phyloP scores from a whole-genome alignment of 2,113 vertebrate species.

The Phalacrocorax pelagicus region DNA sequence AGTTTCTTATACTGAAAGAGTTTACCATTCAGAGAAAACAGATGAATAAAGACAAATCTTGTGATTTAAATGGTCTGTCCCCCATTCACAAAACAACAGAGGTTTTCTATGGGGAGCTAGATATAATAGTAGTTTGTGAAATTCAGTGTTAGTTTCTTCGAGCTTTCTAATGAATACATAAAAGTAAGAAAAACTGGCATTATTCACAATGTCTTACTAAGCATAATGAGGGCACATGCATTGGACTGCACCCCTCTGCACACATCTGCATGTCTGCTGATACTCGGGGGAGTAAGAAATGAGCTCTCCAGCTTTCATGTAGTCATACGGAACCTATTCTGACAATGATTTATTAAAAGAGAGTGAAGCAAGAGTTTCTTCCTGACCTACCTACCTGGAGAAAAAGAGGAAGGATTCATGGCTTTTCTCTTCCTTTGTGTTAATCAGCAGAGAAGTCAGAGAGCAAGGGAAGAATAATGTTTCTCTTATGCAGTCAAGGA shows the following conservation, averaged over 20 bases:
- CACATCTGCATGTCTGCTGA: slow-evolving; percentile 46
- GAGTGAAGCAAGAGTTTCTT: slow-evolving; percentile 14
- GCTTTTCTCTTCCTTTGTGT: background rate
- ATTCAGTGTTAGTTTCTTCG: background rate
- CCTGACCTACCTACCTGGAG: slow-evolving; percentile 41
- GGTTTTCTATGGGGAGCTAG: background rate
- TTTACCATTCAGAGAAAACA: background rate
- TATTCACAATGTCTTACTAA: background rate
- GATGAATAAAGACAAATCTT: background rate
- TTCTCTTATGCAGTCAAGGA: background rate
- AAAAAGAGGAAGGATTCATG: background rate
- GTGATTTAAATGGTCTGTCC: background rate
- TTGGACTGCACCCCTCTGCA: background rate
- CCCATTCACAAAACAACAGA: background rate
- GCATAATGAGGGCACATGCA: background rate
- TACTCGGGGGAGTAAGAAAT: slow-evolving; percentile 14
- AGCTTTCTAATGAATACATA: background rate
- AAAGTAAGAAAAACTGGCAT: background rate
- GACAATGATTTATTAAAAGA: slow-evolving; percentile 49
- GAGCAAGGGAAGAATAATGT: background rate
- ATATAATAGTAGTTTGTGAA: background rate
- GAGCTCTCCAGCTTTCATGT: slow-evolving; percentile 37
- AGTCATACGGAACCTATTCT: slow-evolving; percentile 57
- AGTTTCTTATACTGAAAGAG: background rate
- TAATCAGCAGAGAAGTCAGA: background rate